These are phyloP conservation scores for Dryomyza anilis DNA, from an alignment of 2,888 invertebrate genomes.

Conservation along the genomic window DNA sequence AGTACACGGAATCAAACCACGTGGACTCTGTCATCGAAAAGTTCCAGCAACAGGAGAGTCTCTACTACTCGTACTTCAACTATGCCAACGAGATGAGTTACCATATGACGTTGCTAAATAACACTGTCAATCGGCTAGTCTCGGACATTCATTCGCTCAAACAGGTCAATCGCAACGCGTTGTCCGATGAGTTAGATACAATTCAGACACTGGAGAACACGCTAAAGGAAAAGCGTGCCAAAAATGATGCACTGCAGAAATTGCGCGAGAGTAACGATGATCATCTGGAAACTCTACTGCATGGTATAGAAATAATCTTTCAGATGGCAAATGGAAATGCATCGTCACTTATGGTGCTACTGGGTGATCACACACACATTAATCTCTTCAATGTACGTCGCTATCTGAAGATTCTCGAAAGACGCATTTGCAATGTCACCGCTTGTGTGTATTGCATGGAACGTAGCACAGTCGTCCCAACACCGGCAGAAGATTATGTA, in stretches of 20 bases:
- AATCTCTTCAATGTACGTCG: slow-evolving; percentile 65
- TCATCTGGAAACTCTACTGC: slow-evolving; percentile 45
- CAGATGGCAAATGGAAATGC: slow-evolving; percentile 63
- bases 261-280: slow-evolving; percentile 42
- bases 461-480: slow-evolving; percentile 44
- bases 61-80: slow-evolving; percentile 59
- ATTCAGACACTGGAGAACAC: slow-evolving; percentile 44
- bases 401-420: slow-evolving; percentile 64
- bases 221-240: slow-evolving; percentile 42
- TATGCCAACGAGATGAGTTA: slow-evolving; percentile 59
- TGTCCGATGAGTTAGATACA: slow-evolving; percentile 47
- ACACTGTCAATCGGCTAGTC: slow-evolving; percentile 52
- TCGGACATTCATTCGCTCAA: slow-evolving; percentile 49
- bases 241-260: slow-evolving; percentile 40
- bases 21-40: slow-evolving; percentile 54
- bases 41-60: slow-evolving; percentile 57
- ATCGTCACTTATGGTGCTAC: slow-evolving; percentile 62
- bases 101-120: slow-evolving; percentile 55
- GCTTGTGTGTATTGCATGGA: slow-evolving; percentile 62
- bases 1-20: slow-evolving; percentile 47
- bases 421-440: slow-evolving; percentile 64
- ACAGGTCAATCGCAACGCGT: slow-evolving; percentile 41
- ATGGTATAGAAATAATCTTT: slow-evolving; percentile 51
- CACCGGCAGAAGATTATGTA: slow-evolving; percentile 47
- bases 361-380: slow-evolving; percentile 67